Evolutionary conservation across 1,140 invertebrate species (phyloP), one percentile per base, ranked within the genome.

Genomic region (Bombyx mori): DNA sequence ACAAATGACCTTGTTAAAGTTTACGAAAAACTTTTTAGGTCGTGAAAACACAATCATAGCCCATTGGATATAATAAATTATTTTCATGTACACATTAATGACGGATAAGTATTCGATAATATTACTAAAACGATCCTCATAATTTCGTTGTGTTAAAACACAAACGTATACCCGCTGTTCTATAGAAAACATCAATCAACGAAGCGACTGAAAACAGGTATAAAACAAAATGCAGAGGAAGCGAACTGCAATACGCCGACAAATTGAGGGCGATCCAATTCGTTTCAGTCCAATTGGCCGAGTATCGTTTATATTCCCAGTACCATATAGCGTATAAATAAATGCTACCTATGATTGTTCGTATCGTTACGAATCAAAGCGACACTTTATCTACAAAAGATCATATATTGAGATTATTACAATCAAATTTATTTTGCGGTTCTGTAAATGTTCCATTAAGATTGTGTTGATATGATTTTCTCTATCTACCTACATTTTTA

Each of bases 191-290:
- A 60, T 50, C 52, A 61, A 59, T 63, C 51, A 26, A 53, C 52
- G 55, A 49, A 50, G 64, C 58, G 26, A 35, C 26, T 35, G 26
- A 35, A 50, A 68, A 65, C 68, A 63, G 56, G 52, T 58, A 18
- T 18, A 59, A 79, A 80, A 79, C 70, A 79, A 84, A 84, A 77
- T 79, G 77, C 79, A 77, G 54, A 72, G 76, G 73, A 79, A 71
- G 78, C 72, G 62, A 69, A 69, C 71, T 77, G 75, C 63, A 71
- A 65, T 66, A 68, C 71, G 68, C 68, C 66, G 71, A 73, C 74
- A 79, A 83, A 86, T 82, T 77, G 82, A 83, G 82, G 82, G 79
- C 82, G 78, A 81, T 72, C 77, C 82, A 86, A 84, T 86, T 84
- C 79, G 82, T 82, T 83, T 80, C 80, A 82, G 75, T 83, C 82